These are phyloP conservation scores for Brachyptera risi DNA, from an alignment of 2,888 invertebrate species.

Conservation along the genomic window DNA sequence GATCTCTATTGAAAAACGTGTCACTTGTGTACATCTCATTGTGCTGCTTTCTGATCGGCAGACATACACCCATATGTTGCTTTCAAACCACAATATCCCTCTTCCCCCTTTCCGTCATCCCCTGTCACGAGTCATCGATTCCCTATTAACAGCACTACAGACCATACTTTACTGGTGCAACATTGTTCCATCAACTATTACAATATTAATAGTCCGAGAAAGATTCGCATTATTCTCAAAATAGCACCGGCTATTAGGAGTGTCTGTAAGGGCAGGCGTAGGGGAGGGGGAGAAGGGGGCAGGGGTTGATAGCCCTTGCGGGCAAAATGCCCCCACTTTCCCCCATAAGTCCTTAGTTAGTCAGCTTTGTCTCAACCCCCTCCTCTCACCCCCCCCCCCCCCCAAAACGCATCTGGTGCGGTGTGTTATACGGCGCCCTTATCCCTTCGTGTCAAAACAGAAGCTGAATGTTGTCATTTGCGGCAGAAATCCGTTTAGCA, in stretches of 20 bases:
- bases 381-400: not conserved
- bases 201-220: conserved; percentile 30
- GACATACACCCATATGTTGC: too few relatives aligned
- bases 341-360: conserved; percentile 8
- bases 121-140: conserved; percentile 26
- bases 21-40: not conserved
- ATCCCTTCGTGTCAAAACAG: conserved; percentile 5
- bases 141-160: conserved; percentile 26
- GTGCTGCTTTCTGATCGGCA: too few relatives aligned
- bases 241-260: conserved; percentile 21
- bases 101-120: not conserved
- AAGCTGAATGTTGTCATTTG: conserved; percentile 11
- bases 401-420: conserved; percentile 9
- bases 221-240: conserved; percentile 19
- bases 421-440: conserved; percentile 1
- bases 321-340: not conserved
- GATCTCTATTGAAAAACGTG: not conserved
- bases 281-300: conserved; percentile 11
- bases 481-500: conserved; percentile 12
- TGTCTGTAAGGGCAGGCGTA: conserved; percentile 15
- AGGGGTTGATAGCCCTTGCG: not conserved
- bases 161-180: conserved; percentile 1
- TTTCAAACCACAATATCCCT: too few relatives aligned
- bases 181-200: conserved; percentile 27
- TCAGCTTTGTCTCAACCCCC: not conserved